phyloP scores from a whole-genome alignment of 2,888 invertebrate species.

The Calliopum simillimum region DNA sequence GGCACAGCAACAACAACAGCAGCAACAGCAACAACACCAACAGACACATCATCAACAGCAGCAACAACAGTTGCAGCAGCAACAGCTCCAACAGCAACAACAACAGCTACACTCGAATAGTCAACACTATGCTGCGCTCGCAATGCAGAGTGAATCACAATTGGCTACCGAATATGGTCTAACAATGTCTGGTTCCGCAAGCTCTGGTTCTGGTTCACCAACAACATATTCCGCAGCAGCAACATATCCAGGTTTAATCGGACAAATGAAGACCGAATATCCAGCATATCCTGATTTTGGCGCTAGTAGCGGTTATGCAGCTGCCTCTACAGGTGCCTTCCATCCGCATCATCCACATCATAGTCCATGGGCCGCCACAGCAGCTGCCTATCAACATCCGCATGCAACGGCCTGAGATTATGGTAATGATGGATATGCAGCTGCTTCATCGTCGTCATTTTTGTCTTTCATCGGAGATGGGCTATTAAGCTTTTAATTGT shows the following conservation, averaged over 20 bases:
- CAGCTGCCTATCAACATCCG: slow-evolving; percentile 57
- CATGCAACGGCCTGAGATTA: slow-evolving; percentile 54
- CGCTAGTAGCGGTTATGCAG: slow-evolving; percentile 50
- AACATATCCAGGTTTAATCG: slow-evolving; percentile 50
- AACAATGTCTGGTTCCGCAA: slow-evolving; percentile 52
- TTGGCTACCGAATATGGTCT: slow-evolving; percentile 59
- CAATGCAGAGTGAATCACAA: slow-evolving; percentile 61
- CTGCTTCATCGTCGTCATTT: background rate
- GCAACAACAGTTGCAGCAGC: slow-evolving; percentile 36
- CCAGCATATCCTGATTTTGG: slow-evolving; percentile 56
- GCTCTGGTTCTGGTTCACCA: slow-evolving; percentile 33
- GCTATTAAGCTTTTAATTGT: background rate
- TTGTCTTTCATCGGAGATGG: background rate
- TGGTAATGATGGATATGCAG: background rate
- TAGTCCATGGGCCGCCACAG: slow-evolving; percentile 60
- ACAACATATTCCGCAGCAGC: slow-evolving; percentile 35
- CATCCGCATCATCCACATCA: slow-evolving; percentile 49
- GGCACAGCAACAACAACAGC: slow-evolving; percentile 42
- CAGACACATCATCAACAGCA: slow-evolving; percentile 44
- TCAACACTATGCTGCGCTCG: slow-evolving; percentile 56
- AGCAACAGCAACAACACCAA: slow-evolving; percentile 43
- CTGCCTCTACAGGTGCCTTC: slow-evolving; percentile 45
- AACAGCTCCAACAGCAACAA: slow-evolving; percentile 44
- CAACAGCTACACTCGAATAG: slow-evolving; percentile 40
- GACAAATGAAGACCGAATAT: slow-evolving; percentile 60